phyloP scores from a whole-genome alignment of 2,797 vertebrate genomes.

The Eremophila alpestris region DNA sequence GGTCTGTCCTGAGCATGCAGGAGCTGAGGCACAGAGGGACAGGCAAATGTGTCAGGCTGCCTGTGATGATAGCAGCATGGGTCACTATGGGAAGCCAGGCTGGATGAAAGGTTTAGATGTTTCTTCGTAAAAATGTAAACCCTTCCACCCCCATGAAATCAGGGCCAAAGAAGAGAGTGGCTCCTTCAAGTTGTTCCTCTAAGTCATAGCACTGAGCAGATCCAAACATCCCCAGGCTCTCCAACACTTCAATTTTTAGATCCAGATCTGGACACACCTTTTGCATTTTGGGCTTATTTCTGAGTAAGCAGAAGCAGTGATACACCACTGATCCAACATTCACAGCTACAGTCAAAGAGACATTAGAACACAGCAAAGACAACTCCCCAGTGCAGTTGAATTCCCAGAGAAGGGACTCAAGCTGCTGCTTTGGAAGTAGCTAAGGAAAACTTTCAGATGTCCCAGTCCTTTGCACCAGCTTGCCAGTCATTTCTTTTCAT shows the following conservation, averaged over 20 bases:
- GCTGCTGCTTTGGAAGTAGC: slow-evolving; percentile 21
- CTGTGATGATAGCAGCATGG: neutral
- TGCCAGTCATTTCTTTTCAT: slow-evolving; percentile 48
- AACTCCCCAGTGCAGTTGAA: neutral
- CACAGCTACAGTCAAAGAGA: neutral
- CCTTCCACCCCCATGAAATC: neutral
- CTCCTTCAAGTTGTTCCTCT: neutral
- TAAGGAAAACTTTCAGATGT: slow-evolving; percentile 19
- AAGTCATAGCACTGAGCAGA: neutral
- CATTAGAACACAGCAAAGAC: neutral
- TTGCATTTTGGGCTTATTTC: neutral
- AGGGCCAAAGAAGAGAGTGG: neutral
- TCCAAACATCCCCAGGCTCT: neutral
- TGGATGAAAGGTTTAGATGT: neutral
- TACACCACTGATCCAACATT: neutral
- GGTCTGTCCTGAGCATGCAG: neutral
- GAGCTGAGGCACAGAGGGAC: neutral
- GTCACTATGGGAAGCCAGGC: neutral
- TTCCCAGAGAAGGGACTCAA: slow-evolving; percentile 9
- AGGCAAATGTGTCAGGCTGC: neutral
- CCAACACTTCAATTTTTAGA: neutral
- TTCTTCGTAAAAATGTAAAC: neutral
- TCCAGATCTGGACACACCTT: neutral
- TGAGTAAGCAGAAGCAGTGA: neutral
- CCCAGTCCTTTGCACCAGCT: neutral